phyloP scores from a whole-genome alignment of 2,113 vertebrate species.

The Leucopsar rothschildi region DNA sequence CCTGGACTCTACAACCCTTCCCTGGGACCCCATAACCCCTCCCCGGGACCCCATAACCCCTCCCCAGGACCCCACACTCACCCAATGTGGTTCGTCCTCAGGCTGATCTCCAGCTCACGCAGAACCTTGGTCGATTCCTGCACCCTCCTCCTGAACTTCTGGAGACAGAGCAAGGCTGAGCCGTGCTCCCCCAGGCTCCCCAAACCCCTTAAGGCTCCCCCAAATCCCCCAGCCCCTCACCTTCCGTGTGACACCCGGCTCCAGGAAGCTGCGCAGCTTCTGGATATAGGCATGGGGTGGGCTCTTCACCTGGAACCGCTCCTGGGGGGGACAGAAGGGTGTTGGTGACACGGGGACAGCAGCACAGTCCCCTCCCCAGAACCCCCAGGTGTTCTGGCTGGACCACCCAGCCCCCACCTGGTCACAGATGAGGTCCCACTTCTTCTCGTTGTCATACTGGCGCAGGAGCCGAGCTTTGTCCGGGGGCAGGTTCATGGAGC shows the following conservation, averaged over 20 bases:
- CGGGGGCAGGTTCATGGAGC: conserved; percentile 95
- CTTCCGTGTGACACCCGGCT: conserved; percentile 91
- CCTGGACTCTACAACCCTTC: too few relatives aligned
- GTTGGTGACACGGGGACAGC: background rate
- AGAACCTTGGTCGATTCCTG: conserved; percentile 95
- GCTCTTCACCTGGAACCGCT: conserved; percentile 96
- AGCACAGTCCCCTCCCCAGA: background rate
- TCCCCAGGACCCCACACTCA: conserved; percentile 56
- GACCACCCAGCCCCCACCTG: conserved; percentile 72
- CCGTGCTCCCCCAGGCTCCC: background rate
- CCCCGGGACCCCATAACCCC: too few relatives aligned
- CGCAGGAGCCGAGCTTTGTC: conserved; percentile 94
- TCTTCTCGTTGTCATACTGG: conserved; percentile 96
- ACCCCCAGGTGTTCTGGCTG: too few relatives aligned
- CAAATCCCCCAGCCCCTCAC: conserved; percentile 58
- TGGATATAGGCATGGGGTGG: conserved; percentile 95
- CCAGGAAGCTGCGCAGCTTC: conserved; percentile 91
- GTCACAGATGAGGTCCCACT: conserved; percentile 97
- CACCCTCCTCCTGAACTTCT: conserved; percentile 94
- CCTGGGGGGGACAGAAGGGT: conserved; percentile 63
- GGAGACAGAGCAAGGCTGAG: conserved; percentile 54
- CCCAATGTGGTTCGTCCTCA: conserved; percentile 97
- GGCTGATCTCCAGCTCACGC: conserved; percentile 93
- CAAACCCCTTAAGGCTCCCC: too few relatives aligned
- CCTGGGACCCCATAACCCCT: too few relatives aligned